Conservation (phyloP, 2,888 invertebrate species). For the Megaustenia siamemsis region DNA sequence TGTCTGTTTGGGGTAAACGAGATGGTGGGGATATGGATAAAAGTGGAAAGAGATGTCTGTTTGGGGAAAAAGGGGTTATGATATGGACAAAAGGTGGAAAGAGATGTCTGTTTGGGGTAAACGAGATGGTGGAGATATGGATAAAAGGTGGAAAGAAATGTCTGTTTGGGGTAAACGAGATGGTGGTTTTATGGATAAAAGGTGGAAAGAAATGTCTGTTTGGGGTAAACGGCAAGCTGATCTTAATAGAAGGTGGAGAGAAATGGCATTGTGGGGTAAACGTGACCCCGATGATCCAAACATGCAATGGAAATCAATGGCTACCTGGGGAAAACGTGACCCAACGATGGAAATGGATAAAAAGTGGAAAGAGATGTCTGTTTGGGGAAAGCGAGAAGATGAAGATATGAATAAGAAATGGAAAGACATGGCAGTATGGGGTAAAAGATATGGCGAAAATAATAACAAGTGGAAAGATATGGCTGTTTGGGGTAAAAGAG, state of each 20-base stretch:
- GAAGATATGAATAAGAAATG: constrained; percentile 14
- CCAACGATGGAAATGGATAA: not conserved
- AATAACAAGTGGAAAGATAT: constrained; percentile 34
- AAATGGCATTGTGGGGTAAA: not conserved
- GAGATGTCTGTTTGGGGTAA: constrained; percentile 35
- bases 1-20: constrained; percentile 46
- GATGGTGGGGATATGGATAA: constrained; percentile 21
- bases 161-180: not conserved
- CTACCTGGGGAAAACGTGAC: constrained; percentile 27
- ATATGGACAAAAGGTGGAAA: constrained; percentile 25
- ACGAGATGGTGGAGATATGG: not conserved
- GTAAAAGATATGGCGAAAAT: not conserved
- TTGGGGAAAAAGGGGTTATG: constrained; percentile 33
- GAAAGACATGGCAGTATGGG: constrained; percentile 28
- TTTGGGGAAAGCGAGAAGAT: constrained; percentile 21
- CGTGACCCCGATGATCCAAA: not conserved
- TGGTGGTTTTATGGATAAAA: constrained; percentile 1
- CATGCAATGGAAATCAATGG: constrained; percentile 25
- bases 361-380: constrained; percentile 40
- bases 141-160: constrained; percentile 29
- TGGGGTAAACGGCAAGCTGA: constrained; percentile 27
- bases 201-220: constrained; percentile 25
- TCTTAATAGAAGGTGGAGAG: constrained; percentile 37
- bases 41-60: constrained; percentile 37
- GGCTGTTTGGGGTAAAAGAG: constrained; percentile 45